A percentile compares a stretch with the other conserved stretches of the same genome.
Conservation (phyloP, 2,888 invertebrate genomes). For the Disparrhopalites patrizii region DNA sequence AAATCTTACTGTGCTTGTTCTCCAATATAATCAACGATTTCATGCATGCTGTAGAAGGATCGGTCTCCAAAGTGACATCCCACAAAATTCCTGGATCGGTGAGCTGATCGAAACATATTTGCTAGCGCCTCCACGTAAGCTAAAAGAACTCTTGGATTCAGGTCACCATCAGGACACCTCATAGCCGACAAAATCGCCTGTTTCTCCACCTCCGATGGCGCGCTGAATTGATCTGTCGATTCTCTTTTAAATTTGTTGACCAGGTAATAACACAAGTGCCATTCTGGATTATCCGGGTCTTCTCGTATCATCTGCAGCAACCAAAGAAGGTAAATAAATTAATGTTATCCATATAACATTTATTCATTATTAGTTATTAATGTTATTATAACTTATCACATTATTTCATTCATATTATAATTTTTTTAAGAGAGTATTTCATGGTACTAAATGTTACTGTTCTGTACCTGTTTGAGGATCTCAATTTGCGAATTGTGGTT, state of each 20-base stretch:
- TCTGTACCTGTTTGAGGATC: background rate
- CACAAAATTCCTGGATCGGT: background rate
- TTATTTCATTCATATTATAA: too few species aligned
- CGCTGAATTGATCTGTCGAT: background rate
- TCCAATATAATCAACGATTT: background rate
- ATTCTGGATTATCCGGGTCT: background rate
- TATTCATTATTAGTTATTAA: too few species aligned
- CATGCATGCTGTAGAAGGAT: background rate
- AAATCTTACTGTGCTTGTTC: conserved; percentile 2
- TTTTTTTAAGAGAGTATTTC: too few species aligned
- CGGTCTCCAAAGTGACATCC: background rate
- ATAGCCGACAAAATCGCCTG: background rate
- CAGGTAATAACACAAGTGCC: background rate
- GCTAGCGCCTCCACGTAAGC: background rate
- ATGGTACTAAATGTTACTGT: too few species aligned
- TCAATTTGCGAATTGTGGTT: background rate
- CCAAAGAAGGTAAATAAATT: too few species aligned
- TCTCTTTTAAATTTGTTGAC: background rate
- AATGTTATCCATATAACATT: too few species aligned
- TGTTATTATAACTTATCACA: too few species aligned
- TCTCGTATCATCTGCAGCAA: background rate
- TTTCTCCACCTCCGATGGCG: background rate
- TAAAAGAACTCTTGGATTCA: background rate
- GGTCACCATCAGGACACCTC: background rate
- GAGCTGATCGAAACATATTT: background rate